A percentile compares a stretch with the other conserved stretches of the same genome.
Conservation (phyloP, 2,888 invertebrate species). For the Byasa hedistus region DNA sequence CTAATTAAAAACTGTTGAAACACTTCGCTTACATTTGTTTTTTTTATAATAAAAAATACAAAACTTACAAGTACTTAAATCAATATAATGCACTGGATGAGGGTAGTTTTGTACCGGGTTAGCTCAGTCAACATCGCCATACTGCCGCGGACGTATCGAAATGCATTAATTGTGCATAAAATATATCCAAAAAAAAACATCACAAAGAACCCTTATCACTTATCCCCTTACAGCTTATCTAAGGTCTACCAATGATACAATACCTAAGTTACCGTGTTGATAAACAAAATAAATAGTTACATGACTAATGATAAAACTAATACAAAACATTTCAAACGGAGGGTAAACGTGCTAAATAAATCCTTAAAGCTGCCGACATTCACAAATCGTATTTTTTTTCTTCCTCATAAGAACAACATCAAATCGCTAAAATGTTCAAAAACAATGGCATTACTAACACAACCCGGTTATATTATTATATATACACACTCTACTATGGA, state of each 20-base stretch:
- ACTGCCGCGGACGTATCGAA: constrained; percentile 56
- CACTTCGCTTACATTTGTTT: constrained; percentile 49
- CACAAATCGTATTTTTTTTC: constrained; percentile 15
- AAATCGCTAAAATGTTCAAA: constrained; percentile 20
- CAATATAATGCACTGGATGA: constrained; percentile 71
- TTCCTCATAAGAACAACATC: constrained; percentile 28
- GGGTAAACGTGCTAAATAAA: constrained; percentile 55
- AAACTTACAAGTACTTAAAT: constrained; percentile 67
- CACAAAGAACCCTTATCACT: constrained; percentile 52
- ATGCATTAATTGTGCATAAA: constrained; percentile 68
- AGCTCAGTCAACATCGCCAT: constrained; percentile 55
- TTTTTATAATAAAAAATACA: constrained; percentile 60
- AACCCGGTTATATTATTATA: neutral
- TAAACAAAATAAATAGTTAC: constrained; percentile 66
- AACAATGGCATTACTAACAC: constrained; percentile 15
- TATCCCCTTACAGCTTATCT: constrained; percentile 35
- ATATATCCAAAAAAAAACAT: constrained; percentile 50
- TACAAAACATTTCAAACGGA: constrained; percentile 53
- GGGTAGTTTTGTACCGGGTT: constrained; percentile 71
- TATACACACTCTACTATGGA: neutral
- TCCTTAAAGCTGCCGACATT: constrained; percentile 46
- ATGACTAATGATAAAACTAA: constrained; percentile 48
- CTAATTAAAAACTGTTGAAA: constrained; percentile 53
- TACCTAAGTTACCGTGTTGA: constrained; percentile 41
- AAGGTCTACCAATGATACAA: constrained; percentile 32